These are phyloP conservation scores for Pteropus alecto DNA, from an alignment of 2,113 vertebrate species.

Conservation along the genomic window DNA sequence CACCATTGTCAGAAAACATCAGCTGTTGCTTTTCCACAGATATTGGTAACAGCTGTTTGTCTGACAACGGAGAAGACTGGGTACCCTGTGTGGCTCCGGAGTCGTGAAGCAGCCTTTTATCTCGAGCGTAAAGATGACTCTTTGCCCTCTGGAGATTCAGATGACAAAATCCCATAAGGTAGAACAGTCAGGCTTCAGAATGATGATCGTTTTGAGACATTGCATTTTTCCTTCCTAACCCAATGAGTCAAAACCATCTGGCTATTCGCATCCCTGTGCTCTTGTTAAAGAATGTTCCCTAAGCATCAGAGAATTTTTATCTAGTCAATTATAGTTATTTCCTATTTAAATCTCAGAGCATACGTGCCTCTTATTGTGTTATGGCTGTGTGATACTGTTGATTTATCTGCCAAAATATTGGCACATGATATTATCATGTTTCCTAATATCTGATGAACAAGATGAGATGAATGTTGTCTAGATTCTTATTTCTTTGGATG, in stretches of 20 bases:
- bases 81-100: neutral
- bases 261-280: neutral
- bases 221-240: neutral
- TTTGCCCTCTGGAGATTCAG: neutral
- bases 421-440: neutral
- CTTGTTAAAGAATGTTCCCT: neutral
- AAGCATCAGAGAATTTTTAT: neutral
- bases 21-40: neutral
- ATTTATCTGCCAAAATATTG: neutral
- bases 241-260: neutral
- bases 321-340: neutral
- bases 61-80: neutral
- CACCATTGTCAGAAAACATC: constrained; percentile 36
- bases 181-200: neutral
- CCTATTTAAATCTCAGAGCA: neutral
- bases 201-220: neutral
- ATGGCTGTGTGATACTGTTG: neutral
- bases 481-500: neutral
- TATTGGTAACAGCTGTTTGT: constrained; percentile 22
- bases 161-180: constrained; percentile 50
- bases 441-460: neutral
- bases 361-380: neutral
- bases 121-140: neutral
- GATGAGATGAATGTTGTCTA: neutral
- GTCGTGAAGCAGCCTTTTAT: constrained; percentile 4